phyloP scores from a whole-genome alignment of 2,797 vertebrate genomes.

The Amphiprion clarkii region DNA sequence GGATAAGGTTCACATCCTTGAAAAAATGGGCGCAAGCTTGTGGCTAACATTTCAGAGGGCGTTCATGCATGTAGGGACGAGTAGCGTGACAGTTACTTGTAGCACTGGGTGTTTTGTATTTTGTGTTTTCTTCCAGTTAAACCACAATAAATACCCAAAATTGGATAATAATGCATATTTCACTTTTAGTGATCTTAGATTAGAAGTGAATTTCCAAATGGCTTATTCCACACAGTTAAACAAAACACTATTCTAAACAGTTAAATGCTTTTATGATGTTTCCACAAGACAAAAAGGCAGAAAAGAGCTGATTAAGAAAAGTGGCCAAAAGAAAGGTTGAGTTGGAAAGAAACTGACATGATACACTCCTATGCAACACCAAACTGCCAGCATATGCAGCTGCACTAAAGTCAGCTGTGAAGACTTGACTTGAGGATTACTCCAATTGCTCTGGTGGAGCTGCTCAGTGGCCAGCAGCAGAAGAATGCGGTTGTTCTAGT shows the following conservation, averaged over 20 bases:
- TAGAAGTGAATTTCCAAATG: slow-evolving; percentile 29
- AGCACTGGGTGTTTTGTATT: slow-evolving; percentile 24
- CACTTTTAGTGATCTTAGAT: slow-evolving; percentile 43
- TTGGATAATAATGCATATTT: slow-evolving; percentile 38
- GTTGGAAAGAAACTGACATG: slow-evolving; percentile 28
- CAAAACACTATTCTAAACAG: slow-evolving; percentile 36
- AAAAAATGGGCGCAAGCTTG: neutral
- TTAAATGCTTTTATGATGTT: slow-evolving; percentile 54
- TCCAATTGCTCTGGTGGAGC: slow-evolving; percentile 46
- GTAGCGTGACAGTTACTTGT: slow-evolving; percentile 24
- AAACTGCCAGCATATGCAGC: slow-evolving; percentile 63
- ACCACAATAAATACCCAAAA: slow-evolving; percentile 44
- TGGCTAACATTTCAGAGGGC: slow-evolving; percentile 6
- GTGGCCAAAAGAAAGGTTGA: slow-evolving; percentile 2
- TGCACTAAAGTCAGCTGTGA: slow-evolving; percentile 59
- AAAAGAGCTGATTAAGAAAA: slow-evolving; percentile 29
- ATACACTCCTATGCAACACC: slow-evolving; percentile 20
- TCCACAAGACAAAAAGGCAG: slow-evolving; percentile 27
- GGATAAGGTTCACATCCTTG: slow-evolving; percentile 3
- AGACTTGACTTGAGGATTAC: slow-evolving; percentile 56
- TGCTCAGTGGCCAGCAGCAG: slow-evolving; percentile 54
- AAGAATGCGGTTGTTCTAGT: slow-evolving; percentile 42
- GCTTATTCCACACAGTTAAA: slow-evolving; percentile 54
- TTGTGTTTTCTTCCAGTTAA: slow-evolving; percentile 11
- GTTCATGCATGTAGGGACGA: slow-evolving; percentile 24